Evolutionary conservation across 2,113 vertebrate species (phyloP), one percentile per base, ranked within the genome.

Genomic region (Hydropotes inermis): DNA sequence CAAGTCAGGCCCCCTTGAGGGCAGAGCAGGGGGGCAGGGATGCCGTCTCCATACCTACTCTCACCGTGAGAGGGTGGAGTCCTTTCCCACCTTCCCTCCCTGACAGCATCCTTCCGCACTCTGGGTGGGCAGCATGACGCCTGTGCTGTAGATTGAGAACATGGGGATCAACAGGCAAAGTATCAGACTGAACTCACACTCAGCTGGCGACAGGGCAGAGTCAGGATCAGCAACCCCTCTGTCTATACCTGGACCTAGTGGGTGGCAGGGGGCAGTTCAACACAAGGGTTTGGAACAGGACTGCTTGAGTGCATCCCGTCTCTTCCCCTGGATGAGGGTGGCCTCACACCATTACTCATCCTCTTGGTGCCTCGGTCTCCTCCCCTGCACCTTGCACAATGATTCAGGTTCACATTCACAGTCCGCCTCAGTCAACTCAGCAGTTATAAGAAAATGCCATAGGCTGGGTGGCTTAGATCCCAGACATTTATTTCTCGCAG

Each of bases 221-320:
- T 25, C 74, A 70, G 45, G 30, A 16, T 88, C 6, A 74, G n/a
- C 96, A n/a, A 0, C 36, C 15, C 21, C 10, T 1, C 19, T 54
- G 28, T 78, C 87, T 23, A 1, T 1, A 43, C 39, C 58, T 0
- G 33, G 45, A 15, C 23, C 25, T 8, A 4, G 15, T 0, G 0
- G 30, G 16, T 2, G 36, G 10, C 0, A 0, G 28, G 11, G 36
- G 36, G 45, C 33, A 13, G n/a, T 28, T 43, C 17, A 10, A 23
- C n/a, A 12, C 19, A 3, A 33, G 10, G 45, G 4, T 9, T 47
- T 39, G 17, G 55, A 81, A 39, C 12, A 11, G 16, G 52, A 3
- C 30, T 16, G 2, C 7, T 15, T 0, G 47, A 6, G 13, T 4
- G 15, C 47, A 10, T 2, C 30, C 45, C 0, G 0, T 3, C 50